Conservation (phyloP, 1,140 invertebrate genomes). For the Diuraphis noxia region DNA sequence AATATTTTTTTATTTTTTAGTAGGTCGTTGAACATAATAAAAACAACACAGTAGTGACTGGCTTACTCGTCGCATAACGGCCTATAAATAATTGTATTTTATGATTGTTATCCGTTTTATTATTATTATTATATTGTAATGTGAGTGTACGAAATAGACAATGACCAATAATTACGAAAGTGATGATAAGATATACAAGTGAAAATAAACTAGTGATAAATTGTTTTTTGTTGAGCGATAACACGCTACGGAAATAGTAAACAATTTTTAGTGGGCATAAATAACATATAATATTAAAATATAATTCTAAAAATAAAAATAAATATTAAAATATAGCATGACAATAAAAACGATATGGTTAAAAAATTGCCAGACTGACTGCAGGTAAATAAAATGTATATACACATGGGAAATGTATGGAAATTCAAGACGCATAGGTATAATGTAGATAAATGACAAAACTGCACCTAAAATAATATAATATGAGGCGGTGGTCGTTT, state of each 20-base stretch:
- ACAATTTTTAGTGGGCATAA: neutral
- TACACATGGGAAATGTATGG: neutral
- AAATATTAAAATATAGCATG: neutral
- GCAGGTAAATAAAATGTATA: neutral
- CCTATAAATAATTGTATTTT: neutral
- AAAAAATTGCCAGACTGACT: neutral
- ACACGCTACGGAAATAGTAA: neutral
- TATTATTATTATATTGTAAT: neutral
- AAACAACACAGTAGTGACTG: neutral
- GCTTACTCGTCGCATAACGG: neutral
- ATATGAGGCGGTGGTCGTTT: neutral
- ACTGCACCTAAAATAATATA: neutral
- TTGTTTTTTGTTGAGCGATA: neutral
- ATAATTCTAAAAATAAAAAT: too few species aligned
- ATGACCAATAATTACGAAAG: neutral
- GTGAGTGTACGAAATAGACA: neutral
- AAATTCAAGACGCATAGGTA: neutral
- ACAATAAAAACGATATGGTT: neutral
- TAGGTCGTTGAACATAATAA: neutral
- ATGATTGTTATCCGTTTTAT: neutral
- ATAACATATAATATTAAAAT: neutral
- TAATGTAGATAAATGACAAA: neutral
- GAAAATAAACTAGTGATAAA: neutral
- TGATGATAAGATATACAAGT: neutral
- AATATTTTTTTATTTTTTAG: neutral